phyloP scores from a whole-genome alignment of 2,113 vertebrate species.

The Hiodon tergisus region DNA sequence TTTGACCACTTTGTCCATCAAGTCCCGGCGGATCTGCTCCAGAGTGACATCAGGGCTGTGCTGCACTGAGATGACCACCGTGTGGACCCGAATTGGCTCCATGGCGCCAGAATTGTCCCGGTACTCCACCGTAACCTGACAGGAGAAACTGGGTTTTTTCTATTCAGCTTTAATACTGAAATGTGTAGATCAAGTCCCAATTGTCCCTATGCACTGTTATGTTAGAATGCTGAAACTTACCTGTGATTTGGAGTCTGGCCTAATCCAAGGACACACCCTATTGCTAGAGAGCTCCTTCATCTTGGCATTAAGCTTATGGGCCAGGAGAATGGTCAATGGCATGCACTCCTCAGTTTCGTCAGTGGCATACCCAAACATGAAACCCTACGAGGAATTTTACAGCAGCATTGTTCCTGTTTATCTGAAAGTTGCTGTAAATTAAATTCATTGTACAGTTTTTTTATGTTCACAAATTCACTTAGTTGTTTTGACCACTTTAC shows the following conservation, averaged over 20 bases:
- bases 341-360: conserved; percentile 68
- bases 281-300: conserved; percentile 55
- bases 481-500: neutral
- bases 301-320: conserved; percentile 60
- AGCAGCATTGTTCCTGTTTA: neutral
- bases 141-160: neutral
- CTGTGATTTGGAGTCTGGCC: conserved; percentile 64
- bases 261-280: conserved; percentile 61
- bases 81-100: conserved; percentile 63
- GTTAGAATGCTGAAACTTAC: conserved; percentile 31
- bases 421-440: too few relatives aligned
- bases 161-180: neutral
- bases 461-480: neutral
- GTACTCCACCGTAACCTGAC: conserved; percentile 66
- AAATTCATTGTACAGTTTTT: neutral
- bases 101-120: conserved; percentile 55
- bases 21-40: conserved; percentile 48
- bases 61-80: conserved; percentile 64
- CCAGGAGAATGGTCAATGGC: conserved; percentile 59
- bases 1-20: conserved; percentile 64
- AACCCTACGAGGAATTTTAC: conserved; percentile 42
- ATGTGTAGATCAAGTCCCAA: neutral
- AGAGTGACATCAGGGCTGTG: conserved; percentile 51
- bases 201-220: neutral
- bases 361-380: conserved; percentile 70